Percentiles rank a stretch among this genome's conserved stretches.
Evolutionary conservation across 2,797 vertebrate genomes (phyloP).

Genomic region (Streptopelia turtur): DNA sequence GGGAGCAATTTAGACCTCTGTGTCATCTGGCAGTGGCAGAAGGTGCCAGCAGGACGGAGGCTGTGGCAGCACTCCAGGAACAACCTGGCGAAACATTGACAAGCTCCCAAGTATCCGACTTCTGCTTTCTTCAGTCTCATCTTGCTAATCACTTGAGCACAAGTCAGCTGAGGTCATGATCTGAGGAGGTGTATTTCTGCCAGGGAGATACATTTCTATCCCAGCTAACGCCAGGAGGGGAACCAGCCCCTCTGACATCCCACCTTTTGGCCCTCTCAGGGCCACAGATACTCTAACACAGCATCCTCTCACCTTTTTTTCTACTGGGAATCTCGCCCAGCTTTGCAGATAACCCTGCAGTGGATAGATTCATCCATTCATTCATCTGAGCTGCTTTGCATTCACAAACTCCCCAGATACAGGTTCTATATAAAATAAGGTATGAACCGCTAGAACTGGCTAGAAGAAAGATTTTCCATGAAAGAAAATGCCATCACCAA

Average conservation of each 20-base stretch:
- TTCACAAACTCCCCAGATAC: background rate
- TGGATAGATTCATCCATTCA: background rate
- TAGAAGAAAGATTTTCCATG: background rate
- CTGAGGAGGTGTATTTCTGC: background rate
- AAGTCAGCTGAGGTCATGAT: background rate
- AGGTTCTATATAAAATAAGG: background rate
- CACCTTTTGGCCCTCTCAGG: background rate
- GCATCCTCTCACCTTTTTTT: background rate
- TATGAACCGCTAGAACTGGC: background rate
- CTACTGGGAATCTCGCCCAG: background rate
- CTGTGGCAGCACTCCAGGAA: background rate
- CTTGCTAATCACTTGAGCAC: background rate
- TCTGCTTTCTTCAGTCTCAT: background rate
- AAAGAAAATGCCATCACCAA: background rate
- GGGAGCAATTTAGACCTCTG: background rate
- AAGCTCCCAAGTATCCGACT: background rate
- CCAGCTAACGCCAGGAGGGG: background rate
- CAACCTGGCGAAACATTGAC: background rate
- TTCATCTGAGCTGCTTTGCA: background rate
- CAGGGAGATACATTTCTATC: background rate
- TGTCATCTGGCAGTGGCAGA: background rate
- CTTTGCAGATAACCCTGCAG: background rate
- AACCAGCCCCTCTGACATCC: background rate
- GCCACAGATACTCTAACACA: background rate
- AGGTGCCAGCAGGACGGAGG: background rate